Evolutionary conservation across 2,888 invertebrate genomes (phyloP), one percentile per base, ranked within the genome.

Genomic region (Spisula solida): DNA sequence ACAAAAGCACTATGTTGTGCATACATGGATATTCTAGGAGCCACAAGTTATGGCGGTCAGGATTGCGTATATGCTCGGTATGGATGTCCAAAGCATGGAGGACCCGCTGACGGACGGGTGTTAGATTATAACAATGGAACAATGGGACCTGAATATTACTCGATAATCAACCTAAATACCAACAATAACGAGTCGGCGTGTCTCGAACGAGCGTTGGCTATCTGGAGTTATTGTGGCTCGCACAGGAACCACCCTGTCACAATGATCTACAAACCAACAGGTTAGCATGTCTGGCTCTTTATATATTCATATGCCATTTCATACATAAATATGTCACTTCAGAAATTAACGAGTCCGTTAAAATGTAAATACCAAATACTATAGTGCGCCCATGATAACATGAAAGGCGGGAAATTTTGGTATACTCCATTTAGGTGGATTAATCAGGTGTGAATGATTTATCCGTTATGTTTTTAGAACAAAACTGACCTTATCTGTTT

Each of bases 231-330:
- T 75, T 94, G 94, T 83, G 93, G 93, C 31, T 75, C 85, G 0
- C 66, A 82, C 48, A 18, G 75, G 0, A 91, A 93, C 34, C 87
- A 92, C 56, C 92, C 94, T 4, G 51, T 91, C 2, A 93, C 93
- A 0, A 91, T 92, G 47, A 93, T 94, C 14, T 94, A 88, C 75
- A 87, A 92, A 70, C 94, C 94, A n/a, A 94, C 94, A 86, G 94
- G 94, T 94, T 51, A 51, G 51, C 51, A 51, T 51, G 4, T 51
- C 51, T 16, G 8, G 41, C 4, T 5, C 41, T 2, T 41, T 8
- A 41, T 41, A 41, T 8, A 41, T 41, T 2, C 41, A 41, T 41
- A 5, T 41, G 41, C 41, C 41, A 2, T 41, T 41, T 8, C 41
- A 41, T 41, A 41, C 41, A 2, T 41, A 41, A 41, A 41, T 41